A percentile compares a stretch with the other conserved stretches of the same genome.
These are phyloP conservation scores for Microcebus tavaratra DNA, from an alignment of 2,113 vertebrate genomes.

Conservation along the genomic window DNA sequence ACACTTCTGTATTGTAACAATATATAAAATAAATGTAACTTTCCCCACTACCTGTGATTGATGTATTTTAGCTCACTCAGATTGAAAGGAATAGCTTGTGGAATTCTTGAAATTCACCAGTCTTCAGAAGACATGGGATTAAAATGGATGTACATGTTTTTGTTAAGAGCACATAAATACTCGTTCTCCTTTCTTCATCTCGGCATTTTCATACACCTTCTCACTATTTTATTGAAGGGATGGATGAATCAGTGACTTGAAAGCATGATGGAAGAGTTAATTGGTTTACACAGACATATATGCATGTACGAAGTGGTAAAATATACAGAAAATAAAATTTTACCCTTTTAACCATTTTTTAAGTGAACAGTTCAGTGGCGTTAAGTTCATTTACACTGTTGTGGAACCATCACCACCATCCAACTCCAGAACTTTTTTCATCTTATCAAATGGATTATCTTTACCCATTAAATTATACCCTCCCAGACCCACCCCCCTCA, in stretches of 20 bases:
- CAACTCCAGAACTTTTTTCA: not conserved
- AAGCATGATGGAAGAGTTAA: not conserved
- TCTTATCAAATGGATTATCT: not conserved
- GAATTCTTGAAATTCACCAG: not conserved
- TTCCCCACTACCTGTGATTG: not conserved
- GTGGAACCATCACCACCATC: not conserved
- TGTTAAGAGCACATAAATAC: not conserved
- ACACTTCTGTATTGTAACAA: slow-evolving; percentile 57
- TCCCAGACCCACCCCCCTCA: not conserved
- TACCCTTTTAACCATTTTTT: not conserved
- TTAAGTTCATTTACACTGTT: not conserved
- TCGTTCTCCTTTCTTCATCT: not conserved
- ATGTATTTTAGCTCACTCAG: not conserved
- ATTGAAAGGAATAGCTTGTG: not conserved
- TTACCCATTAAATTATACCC: not conserved
- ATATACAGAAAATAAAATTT: not conserved
- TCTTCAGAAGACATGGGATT: not conserved
- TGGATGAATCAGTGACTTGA: not conserved
- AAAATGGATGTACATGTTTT: not conserved
- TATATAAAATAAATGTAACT: slow-evolving; percentile 10
- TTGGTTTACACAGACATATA: not conserved
- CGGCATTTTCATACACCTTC: not conserved
- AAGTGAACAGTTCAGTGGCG: not conserved
- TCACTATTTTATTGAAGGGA: not conserved
- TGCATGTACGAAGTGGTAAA: not conserved